phyloP scores from a whole-genome alignment of 2,113 vertebrate species.

The Pogonocichla stellata region DNA sequence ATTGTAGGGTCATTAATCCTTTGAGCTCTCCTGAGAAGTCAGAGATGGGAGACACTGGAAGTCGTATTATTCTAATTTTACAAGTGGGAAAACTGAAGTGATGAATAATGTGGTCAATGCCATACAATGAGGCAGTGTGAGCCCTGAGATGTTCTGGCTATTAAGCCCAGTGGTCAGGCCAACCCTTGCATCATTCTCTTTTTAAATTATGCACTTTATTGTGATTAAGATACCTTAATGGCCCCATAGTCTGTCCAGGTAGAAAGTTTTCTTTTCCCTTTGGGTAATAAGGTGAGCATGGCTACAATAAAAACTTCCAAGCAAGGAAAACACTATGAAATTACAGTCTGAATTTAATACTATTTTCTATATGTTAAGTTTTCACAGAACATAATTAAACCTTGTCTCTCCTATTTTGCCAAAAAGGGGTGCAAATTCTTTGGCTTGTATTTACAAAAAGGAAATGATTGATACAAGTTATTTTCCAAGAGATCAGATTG shows the following conservation, averaged over 20 bases:
- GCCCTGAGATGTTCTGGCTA: neutral
- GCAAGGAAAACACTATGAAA: neutral
- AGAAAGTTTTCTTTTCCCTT: neutral
- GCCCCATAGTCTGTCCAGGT: neutral
- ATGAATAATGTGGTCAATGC: conserved; percentile 8
- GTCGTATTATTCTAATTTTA: neutral
- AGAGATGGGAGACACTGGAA: neutral
- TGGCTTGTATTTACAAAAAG: neutral
- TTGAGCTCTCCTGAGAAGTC: neutral
- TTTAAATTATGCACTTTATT: neutral
- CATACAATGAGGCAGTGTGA: neutral
- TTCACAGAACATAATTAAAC: neutral
- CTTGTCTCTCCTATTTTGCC: neutral
- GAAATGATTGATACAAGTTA: neutral
- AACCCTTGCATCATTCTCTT: neutral
- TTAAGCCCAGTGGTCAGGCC: neutral
- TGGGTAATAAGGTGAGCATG: neutral
- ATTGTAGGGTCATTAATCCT: conserved; percentile 10
- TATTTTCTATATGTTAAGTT: neutral
- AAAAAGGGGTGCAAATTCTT: neutral
- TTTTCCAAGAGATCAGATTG: neutral
- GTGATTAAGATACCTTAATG: neutral
- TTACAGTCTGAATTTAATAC: neutral
- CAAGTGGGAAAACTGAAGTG: neutral
- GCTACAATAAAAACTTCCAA: neutral